Base-by-base conservation (phyloP, 2,113 vertebrate genomes). In the Peromyscus californicus region DNA sequence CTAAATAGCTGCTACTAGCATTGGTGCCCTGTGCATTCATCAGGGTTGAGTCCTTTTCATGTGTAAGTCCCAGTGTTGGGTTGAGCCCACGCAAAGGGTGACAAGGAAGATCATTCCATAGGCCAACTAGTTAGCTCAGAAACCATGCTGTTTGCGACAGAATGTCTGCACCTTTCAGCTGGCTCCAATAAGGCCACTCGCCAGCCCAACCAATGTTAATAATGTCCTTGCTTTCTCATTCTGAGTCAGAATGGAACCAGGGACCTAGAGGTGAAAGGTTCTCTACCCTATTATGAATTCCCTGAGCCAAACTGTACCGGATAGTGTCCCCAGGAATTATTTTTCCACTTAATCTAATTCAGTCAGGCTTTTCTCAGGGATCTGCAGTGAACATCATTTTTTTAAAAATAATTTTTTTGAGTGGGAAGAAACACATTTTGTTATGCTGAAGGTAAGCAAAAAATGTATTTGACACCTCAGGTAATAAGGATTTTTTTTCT, bases 391-490 rank as follows among this genome's bases (percentile, higher is more conserved):
- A 74, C 72, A 93, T 94, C 93, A 94, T 88, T 97, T 96, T 78
- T 93, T 97, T 89, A 89, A 93, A 74, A 97, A 76, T 94, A 94
- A 36, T 82, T 67, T 97, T 97, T 89, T 94, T 96, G 95, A 91
- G 84, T 95, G 39, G 95, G 75, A 90, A 79, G 94, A 90, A 97
- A 97, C 80, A 94, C 0, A 1, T 96, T 96, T 97, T 78, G 69
- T 79, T 85, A 95, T 0, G 4, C 63, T 76, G 67, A 96, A 95
- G 63, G 87, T 97, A 96, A 96, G 96, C 96, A 96, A 98, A 98
- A 97, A 94, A 92, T 96, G 83, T 78, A 90, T 98, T 95, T 96
- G 97, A 97, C 94, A 97, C 84, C 90, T 94, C 70, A 88, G 74
- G 70, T 97, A 93, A 97, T 96, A 88, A 86, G 65, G 76, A 89